Base-by-base conservation (phyloP, 1,140 invertebrate species). In the Orchestia grillus region DNA sequence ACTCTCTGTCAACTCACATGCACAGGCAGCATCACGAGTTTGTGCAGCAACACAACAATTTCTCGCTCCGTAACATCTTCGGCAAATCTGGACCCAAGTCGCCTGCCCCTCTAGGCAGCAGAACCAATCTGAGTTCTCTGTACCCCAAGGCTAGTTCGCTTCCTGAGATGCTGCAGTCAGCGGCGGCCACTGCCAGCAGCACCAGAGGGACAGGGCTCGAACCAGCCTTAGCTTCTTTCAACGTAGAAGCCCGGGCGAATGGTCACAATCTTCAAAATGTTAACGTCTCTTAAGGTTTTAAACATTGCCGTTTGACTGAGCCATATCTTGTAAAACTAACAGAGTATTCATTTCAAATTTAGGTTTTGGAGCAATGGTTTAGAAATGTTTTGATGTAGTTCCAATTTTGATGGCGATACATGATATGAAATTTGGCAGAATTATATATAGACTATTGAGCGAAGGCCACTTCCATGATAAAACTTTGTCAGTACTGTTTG, bases 1-100 rank as follows among this genome's bases (percentile, higher is more conserved):
- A 97, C 44, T 97, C 96, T 19, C 53, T 97, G 53, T 96, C 96
- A 88, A 97, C 96, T 36, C 96, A 97, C 44, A 96, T 97, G 95
- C 96, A 97, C 41, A 47, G 96, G 47, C 96, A 97, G 47, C 96
- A 97, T 92, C 92, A 96, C 45, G 87, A 90, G 41, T 95, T 57
- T 53, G 53, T 95, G 53, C 90, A 40, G 90, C 96, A 53, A 0
- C 95, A 77, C 28, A n/a, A 41, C 53, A 87, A 95, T 45, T 90
- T 87, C 94, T 88, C 45, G 44, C 57, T 47, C 41, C 43, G 94
- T n/a, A 44, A 47, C 95, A 95, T 95, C 44, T 44, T 95, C 47
- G 87, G 95, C 40, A 90, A 90, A 90, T 8, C 15, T 16, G 88
- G 88, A 36, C 88, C 43, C 0, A 90, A 90, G 88, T 90, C 43